phyloP scores from a whole-genome alignment of 2,888 invertebrate species.

The Pandemis corylana region DNA sequence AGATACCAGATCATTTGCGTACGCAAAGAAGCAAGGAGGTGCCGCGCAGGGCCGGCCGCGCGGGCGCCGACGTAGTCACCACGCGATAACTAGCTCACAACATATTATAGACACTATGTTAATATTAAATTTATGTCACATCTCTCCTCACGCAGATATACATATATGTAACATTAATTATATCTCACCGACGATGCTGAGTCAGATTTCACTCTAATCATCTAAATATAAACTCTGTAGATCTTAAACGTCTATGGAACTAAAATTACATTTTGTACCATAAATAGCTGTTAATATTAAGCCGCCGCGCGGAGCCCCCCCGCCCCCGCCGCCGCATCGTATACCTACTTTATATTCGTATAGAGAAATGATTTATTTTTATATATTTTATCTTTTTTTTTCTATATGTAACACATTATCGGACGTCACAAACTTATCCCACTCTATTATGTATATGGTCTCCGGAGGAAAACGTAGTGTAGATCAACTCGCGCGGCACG shows the following conservation, averaged over 20 bases:
- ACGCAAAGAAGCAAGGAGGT: background rate
- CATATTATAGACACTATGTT: conserved; percentile 61
- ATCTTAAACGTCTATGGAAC: conserved; percentile 80
- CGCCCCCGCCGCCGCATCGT: conserved; percentile 69
- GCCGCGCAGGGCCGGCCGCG: background rate
- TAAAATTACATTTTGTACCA: conserved; percentile 83
- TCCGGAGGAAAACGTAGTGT: conserved; percentile 70
- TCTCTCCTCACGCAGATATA: conserved; percentile 55
- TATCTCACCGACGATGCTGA: conserved; percentile 55
- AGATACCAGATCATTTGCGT: no score
- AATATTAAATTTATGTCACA: conserved; percentile 63
- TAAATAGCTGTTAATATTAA: conserved; percentile 76
- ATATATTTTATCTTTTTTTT: conserved; percentile 71
- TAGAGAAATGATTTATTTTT: conserved; percentile 74
- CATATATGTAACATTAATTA: conserved; percentile 53
- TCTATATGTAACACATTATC: conserved; percentile 74
- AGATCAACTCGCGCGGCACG: conserved; percentile 61
- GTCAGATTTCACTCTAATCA: conserved; percentile 38
- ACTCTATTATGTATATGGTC: conserved; percentile 64
- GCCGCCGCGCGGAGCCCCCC: conserved; percentile 62
- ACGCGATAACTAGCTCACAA: conserved; percentile 67
- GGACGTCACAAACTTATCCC: conserved; percentile 79
- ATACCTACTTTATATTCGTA: conserved; percentile 68
- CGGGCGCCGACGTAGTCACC: conserved; percentile 57
- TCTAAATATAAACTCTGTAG: conserved; percentile 80